These are phyloP conservation scores for Hypothenemus hampei DNA, from an alignment of 1,140 invertebrate genomes.

Conservation along the genomic window DNA sequence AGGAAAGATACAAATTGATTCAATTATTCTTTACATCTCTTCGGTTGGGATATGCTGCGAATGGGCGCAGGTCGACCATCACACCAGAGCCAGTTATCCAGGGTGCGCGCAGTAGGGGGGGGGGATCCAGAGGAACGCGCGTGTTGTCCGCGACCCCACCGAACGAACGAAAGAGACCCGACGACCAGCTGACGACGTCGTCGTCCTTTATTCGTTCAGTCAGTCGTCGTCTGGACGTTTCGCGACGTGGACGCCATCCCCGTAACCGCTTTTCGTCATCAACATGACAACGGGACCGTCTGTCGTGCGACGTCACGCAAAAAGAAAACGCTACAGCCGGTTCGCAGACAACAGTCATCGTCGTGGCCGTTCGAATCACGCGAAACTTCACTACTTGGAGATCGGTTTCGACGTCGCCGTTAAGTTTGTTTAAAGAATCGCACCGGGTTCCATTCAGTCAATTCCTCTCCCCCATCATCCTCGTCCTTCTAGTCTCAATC, in stretches of 20 bases:
- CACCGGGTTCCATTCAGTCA: background rate
- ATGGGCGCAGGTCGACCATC: slow-evolving; percentile 10
- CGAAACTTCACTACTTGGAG: slow-evolving; percentile 14
- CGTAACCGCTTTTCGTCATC: background rate
- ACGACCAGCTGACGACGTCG: slow-evolving; percentile 4
- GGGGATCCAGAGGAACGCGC: slow-evolving; percentile 1
- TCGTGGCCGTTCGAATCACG: slow-evolving; percentile 9
- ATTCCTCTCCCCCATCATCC: background rate
- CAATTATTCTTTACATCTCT: too few species aligned
- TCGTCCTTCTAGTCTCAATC: background rate
- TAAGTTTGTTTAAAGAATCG: background rate
- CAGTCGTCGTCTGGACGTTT: slow-evolving; percentile 13
- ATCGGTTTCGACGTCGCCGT: slow-evolving; percentile 3
- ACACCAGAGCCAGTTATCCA: background rate
- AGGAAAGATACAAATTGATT: too few species aligned
- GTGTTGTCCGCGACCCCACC: slow-evolving; percentile 5
- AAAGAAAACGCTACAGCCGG: slow-evolving; percentile 19
- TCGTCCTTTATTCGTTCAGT: too few species aligned
- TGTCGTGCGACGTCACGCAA: slow-evolving; percentile 19
- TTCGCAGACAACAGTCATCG: slow-evolving; percentile 16
- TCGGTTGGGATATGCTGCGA: too few species aligned
- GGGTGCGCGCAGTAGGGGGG: slow-evolving; percentile 4
- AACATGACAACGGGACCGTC: slow-evolving; percentile 9
- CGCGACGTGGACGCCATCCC: slow-evolving; percentile 19
- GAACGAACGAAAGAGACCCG: too few species aligned